Evolutionary conservation across 2,888 invertebrate species (phyloP), one percentile per base, ranked within the genome.

Genomic region (Platycnemis pennipes): DNA sequence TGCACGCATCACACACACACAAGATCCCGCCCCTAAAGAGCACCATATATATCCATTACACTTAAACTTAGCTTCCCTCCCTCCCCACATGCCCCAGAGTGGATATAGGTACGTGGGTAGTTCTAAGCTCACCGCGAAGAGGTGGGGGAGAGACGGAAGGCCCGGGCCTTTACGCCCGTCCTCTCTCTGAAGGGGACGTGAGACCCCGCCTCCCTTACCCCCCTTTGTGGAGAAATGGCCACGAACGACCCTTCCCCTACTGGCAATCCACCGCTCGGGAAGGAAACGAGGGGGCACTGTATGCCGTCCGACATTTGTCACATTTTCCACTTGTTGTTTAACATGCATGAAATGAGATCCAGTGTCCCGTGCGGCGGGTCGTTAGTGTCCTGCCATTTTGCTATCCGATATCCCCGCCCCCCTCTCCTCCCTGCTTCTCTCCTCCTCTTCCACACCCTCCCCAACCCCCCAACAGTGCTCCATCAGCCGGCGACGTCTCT

Each of bases 341-440:
- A 91, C 91, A 91, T 91, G 91, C 63, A 91, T 91, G 63, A 91
- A 63, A 91, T 45, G 91, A 91, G 91, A 63, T 69, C 69, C 56
- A 77, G 77, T 77, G 77, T 77, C 46, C 56, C 56, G 13, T 19
- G 16, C 37, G 16, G 63, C 56, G 69, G 91, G 44, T 44, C 44
- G 42, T 45, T 63, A 63, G 42, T 11, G 42, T 31, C 37, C 77
- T 63, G 77, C 44, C 63, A 42, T 91, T 89, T 56, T 44, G 45
- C 46, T 87, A 16, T 26, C 87, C 87, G 44, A 46, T 45, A 42
- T 2, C n/a, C 91, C 44, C 44, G 13, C 8, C 22, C 7, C 3
- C 26, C 44, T 26, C 26, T 42, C 5, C 0, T 26, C 89, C 56
- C 0, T 44, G 63, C 91, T 13, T 26, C 31, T n/a, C 53, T 22